phyloP scores from a whole-genome alignment of 1,140 invertebrate species.

The Pogonognathellus flavescens region DNA sequence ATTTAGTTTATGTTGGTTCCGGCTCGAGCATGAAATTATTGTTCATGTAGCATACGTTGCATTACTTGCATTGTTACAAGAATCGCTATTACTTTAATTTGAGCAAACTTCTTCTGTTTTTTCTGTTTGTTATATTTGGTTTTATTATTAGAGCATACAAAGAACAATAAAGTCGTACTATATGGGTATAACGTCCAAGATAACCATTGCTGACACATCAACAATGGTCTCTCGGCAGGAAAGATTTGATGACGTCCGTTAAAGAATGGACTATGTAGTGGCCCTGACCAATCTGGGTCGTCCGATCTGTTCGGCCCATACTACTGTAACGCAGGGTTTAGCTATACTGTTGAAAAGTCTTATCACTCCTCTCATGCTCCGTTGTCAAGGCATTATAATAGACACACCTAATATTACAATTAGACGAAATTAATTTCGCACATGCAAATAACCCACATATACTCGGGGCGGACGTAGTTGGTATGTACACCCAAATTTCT shows the following conservation, averaged over 20 bases:
- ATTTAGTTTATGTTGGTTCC: too few relatives aligned
- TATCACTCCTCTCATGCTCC: neutral
- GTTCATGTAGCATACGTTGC: too few relatives aligned
- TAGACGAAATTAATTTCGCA: too few relatives aligned
- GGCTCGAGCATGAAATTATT: too few relatives aligned
- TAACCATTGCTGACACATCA: conserved; percentile 38
- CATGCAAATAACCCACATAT: too few relatives aligned
- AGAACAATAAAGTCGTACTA: neutral
- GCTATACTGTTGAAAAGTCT: neutral
- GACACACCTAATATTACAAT: neutral
- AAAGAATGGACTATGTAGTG: conserved; percentile 33
- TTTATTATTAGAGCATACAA: neutral
- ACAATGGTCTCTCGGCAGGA: conserved; percentile 26
- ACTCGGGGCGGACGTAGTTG: too few relatives aligned
- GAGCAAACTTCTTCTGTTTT: neutral
- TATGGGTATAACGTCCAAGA: conserved; percentile 7
- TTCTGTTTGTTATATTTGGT: neutral
- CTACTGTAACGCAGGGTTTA: neutral
- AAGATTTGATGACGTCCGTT: conserved; percentile 16
- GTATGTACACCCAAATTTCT: too few relatives aligned
- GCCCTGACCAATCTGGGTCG: conserved; percentile 19
- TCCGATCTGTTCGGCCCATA: neutral
- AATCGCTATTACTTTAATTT: neutral
- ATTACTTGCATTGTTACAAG: too few relatives aligned
- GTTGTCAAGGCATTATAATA: neutral